Conservation (phyloP, 1,140 invertebrate species). For the Coptotermes formosanus region DNA sequence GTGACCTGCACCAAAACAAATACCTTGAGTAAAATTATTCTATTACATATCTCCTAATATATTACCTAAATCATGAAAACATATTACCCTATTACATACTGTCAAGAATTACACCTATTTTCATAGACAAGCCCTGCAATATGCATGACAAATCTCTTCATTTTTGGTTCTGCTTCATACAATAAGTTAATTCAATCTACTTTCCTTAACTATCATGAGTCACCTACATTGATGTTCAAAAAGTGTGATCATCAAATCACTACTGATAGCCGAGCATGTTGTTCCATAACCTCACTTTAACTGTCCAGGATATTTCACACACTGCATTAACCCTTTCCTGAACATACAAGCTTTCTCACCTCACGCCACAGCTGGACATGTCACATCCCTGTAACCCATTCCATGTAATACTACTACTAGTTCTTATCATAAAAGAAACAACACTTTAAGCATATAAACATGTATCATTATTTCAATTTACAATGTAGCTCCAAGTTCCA, state of each 20-base stretch:
- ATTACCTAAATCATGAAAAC: conserved; percentile 7
- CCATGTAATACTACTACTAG: conserved; percentile 1
- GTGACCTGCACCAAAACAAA: conserved; percentile 33
- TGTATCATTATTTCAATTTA: conserved; percentile 9
- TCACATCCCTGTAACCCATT: background rate
- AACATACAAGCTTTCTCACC: background rate
- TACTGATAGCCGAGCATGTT: background rate
- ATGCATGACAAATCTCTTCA: background rate
- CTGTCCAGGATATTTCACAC: background rate
- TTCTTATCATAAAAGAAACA: conserved; percentile 11
- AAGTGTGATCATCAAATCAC: background rate
- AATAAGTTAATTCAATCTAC: background rate
- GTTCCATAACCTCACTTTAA: too few relatives aligned
- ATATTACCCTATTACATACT: conserved; percentile 1
- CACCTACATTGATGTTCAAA: background rate
- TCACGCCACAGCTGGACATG: background rate
- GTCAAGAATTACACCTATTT: conserved; percentile 10
- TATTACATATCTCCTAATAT: background rate
- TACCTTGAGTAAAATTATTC: conserved; percentile 24
- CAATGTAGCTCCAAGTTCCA: background rate
- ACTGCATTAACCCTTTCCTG: background rate
- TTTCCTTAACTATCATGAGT: conserved; percentile 11
- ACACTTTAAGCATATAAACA: background rate
- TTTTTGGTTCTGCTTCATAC: background rate
- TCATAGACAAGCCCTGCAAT: background rate